Percentiles rank a stretch among this genome's conserved stretches.
phyloP scores from a whole-genome alignment of 2,888 invertebrate species.

The Aspidiotus destructor region DNA sequence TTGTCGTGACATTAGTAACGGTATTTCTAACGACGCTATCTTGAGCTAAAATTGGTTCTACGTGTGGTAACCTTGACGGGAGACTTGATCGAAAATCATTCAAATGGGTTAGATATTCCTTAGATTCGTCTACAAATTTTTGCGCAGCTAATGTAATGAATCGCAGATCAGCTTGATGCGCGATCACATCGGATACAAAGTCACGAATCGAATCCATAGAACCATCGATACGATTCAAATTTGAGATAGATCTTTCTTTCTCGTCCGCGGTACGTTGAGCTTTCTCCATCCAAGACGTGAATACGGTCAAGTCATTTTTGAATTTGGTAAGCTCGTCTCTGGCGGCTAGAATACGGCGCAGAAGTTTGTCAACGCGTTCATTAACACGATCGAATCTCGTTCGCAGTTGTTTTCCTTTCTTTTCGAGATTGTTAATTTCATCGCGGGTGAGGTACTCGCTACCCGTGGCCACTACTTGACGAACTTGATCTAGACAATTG shows the following conservation, averaged over 20 bases:
- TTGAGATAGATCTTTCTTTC: conserved; percentile 70
- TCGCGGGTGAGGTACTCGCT: conserved; percentile 86
- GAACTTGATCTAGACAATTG: conserved; percentile 78
- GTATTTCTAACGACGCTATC: conserved; percentile 67
- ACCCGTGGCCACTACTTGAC: conserved; percentile 79
- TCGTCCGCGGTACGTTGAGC: conserved; percentile 72
- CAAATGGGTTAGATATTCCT: conserved; percentile 71
- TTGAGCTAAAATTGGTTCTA: conserved; percentile 58
- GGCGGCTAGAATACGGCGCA: conserved; percentile 64
- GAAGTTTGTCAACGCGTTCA: conserved; percentile 67
- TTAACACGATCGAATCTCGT: conserved; percentile 71
- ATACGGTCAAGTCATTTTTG: conserved; percentile 65
- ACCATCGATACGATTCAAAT: conserved; percentile 56
- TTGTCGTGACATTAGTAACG: conserved; percentile 65
- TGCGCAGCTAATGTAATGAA: conserved; percentile 95
- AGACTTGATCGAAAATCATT: conserved; percentile 80
- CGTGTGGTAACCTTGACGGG: conserved; percentile 70
- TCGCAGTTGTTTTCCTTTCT: conserved; percentile 72
- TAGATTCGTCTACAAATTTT: conserved; percentile 91
- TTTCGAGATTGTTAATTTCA: conserved; percentile 77
- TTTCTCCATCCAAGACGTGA: conserved; percentile 74
- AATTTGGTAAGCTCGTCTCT: conserved; percentile 83
- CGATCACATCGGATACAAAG: conserved; percentile 85
- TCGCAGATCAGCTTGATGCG: conserved; percentile 88
- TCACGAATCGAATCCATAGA: conserved; percentile 74